A percentile compares a stretch with the other conserved stretches of the same genome.
phyloP scores from a whole-genome alignment of 2,888 invertebrate genomes.

The Strigamia maritima region DNA sequence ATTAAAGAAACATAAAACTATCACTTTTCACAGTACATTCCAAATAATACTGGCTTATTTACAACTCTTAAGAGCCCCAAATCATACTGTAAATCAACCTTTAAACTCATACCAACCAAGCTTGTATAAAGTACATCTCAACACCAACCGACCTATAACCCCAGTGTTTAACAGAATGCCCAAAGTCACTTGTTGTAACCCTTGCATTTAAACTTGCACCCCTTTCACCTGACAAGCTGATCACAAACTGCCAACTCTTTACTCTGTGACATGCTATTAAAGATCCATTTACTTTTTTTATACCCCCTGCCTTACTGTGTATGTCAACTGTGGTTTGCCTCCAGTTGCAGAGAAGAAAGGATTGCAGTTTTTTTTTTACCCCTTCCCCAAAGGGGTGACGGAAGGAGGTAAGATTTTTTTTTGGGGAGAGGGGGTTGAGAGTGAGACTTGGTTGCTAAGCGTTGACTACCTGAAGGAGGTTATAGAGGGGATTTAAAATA shows the following conservation, averaged over 20 bases:
- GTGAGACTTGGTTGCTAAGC: neutral
- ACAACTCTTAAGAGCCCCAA: neutral
- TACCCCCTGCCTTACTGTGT: neutral
- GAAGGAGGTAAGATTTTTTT: neutral
- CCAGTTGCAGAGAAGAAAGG: conserved; percentile 1
- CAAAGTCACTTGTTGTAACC: neutral
- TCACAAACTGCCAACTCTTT: neutral
- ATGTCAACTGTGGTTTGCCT: conserved; percentile 15
- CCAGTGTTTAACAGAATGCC: neutral
- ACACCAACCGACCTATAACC: neutral
- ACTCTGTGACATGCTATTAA: neutral
- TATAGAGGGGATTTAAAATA: neutral
- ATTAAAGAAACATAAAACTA: no score
- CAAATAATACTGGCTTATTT: neutral
- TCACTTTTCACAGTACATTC: no score
- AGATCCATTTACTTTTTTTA: conserved; percentile 7
- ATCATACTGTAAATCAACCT: neutral
- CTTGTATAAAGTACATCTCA: neutral
- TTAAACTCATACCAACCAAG: neutral
- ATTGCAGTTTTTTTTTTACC: neutral
- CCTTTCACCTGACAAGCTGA: conserved; percentile 1
- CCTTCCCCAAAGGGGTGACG: neutral
- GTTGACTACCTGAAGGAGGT: neutral
- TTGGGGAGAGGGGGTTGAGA: neutral
- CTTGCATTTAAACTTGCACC: conserved; percentile 1